Evolutionary conservation across 2,113 vertebrate species (phyloP), one percentile per base, ranked within the genome.

Genomic region (Rhabdomys dilectus): DNA sequence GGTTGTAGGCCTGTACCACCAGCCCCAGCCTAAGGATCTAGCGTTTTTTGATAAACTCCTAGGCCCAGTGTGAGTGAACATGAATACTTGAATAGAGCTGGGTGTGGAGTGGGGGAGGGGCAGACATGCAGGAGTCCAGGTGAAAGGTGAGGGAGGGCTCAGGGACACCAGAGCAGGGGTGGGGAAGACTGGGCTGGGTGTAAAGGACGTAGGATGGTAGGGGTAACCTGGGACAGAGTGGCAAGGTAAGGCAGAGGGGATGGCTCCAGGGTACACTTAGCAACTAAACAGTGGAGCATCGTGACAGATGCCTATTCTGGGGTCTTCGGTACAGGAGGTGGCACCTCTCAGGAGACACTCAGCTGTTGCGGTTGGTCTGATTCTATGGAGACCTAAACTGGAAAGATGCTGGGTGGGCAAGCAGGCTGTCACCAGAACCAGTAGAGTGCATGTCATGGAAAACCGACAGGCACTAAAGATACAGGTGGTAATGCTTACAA

Each of bases 401-500:
- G 68, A 58, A 76, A 73, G n/a, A 64, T 15, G 53, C 29, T 3
- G 36, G 73, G n/a, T 53, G 19, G 60, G 53, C 26, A 17, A 87
- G 76, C 78, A 39, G 56, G 39, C 31, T 51, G 19, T 81, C 64
- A 70, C n/a, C 48, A 85, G n/a, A 62, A 42, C 42, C 76, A 68
- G 53, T 24, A 51, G 31, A 53, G 12, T n/a, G 56, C 56, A 9
- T 8, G 1, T 75, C 70, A 31, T 66, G 78, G 72, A 92, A 53
- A 68, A 75, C 66, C 4, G 72, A 70, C 66, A 70, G 60, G 82
- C 13, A 24, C 45, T 87, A 66, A 66, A 78, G 70, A 73, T 64
- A 22, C 60, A 96, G 76, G 56, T 96, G 88, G 81, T 31, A 1
- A 64, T 73, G 75, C 51, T 93, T 91, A 95, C 72, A 91, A 88